Conservation (phyloP, 2,888 invertebrate genomes). For the Zelleria hepariella region DNA sequence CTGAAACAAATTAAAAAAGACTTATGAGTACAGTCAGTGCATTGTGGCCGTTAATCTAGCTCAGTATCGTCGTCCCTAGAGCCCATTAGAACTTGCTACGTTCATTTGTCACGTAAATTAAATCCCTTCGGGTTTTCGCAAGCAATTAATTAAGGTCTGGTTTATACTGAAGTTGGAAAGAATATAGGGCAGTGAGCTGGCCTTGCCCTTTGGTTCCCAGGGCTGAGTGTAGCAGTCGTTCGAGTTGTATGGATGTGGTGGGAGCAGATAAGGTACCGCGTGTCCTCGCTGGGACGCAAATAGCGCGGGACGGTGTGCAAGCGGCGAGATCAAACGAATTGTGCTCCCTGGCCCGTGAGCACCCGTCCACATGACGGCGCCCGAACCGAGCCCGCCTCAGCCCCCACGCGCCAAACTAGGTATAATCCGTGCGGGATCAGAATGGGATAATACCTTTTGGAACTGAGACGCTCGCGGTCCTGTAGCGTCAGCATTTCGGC, state of each 20-base stretch:
- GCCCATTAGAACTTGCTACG: background rate
- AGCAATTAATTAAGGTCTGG: background rate
- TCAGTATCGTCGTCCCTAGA: background rate
- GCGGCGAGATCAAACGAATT: slow-evolving; percentile 68
- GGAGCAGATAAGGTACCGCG: slow-evolving; percentile 20
- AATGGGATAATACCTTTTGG: no score
- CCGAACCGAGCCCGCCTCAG: slow-evolving; percentile 27
- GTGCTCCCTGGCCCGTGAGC: slow-evolving; percentile 62
- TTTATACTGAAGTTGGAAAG: background rate
- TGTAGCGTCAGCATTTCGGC: no score
- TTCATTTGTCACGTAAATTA: background rate
- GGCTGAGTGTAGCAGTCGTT: background rate
- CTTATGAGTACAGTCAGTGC: background rate
- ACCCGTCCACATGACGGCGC: slow-evolving; percentile 58
- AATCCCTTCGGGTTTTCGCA: background rate
- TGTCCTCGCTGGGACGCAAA: slow-evolving; percentile 58
- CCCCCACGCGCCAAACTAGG: slow-evolving; percentile 7
- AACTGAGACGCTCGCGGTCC: no score
- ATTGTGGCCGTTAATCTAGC: background rate
- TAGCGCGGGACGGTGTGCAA: slow-evolving; percentile 48
- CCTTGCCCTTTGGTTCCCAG: slow-evolving; percentile 1
- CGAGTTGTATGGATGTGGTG: slow-evolving; percentile 10
- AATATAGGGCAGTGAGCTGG: background rate
- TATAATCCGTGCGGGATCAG: no score
- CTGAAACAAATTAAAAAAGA: slow-evolving; percentile 3